Evolutionary conservation across 2,113 vertebrate species (phyloP).

Genomic region (Strix uralensis): DNA sequence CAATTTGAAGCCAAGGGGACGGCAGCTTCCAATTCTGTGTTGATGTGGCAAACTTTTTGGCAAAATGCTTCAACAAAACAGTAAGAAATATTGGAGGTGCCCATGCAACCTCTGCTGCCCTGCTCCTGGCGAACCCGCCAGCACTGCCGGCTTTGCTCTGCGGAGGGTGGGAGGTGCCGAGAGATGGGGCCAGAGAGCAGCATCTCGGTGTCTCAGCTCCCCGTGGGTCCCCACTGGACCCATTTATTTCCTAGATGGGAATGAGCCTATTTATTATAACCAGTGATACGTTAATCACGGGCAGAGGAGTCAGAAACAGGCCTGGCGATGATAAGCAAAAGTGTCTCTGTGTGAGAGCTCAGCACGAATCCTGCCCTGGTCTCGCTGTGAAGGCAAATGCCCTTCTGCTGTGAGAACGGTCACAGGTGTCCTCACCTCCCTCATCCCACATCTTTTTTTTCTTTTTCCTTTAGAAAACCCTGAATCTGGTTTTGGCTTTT

Average conservation of each 20-base stretch:
- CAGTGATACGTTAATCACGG: rapidly evolving
- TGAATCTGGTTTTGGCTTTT: too few species aligned
- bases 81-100: not conserved
- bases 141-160: rapidly evolving
- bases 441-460: rapidly evolving
- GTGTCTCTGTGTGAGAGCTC: not conserved
- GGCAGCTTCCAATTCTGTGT: rapidly evolving
- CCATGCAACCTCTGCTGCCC: not conserved
- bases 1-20: not conserved
- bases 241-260: not conserved
- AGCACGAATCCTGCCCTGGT: not conserved
- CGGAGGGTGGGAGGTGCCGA: not conserved
- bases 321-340: not conserved
- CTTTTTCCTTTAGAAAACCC: not conserved
- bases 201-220: rapidly evolving
- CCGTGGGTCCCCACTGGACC: not conserved
- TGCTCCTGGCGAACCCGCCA: rapidly evolving
- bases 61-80: rapidly evolving
- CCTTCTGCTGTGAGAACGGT: rapidly evolving
- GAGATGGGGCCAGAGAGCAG: not conserved
- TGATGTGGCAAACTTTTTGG: not conserved
- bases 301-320: not conserved
- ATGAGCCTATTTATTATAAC: not conserved
- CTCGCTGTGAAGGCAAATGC: rapidly evolving
- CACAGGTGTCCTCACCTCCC: not conserved